Base-by-base conservation (phyloP, 2,113 vertebrate species). In the Ancistrus triradiatus region DNA sequence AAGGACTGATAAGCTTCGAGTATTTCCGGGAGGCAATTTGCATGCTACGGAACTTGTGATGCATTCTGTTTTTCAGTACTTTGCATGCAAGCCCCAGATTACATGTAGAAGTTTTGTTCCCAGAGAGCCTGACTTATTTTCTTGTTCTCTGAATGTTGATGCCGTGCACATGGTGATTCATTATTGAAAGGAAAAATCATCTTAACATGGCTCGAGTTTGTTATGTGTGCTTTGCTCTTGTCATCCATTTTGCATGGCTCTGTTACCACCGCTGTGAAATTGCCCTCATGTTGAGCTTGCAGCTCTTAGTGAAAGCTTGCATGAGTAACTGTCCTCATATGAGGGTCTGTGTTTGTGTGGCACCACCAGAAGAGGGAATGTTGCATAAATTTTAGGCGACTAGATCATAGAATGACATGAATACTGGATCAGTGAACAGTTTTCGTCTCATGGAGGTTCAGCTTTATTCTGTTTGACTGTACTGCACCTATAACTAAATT, bases 41-140 rank as follows among this genome's bases (percentile, higher is more conserved):
- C 85, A 87, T 87, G 82, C 81, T 72, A 82, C 80, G 80, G 76
- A 86, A 86, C 83, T 81, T 80, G 22, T 72, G 62, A 73, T 72
- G 56, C 70, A 76, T 69, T 69, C 72, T 76, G 65, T 75, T 83
- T 89, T 86, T 85, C 59, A 81, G 80, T 79, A 77, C 83, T 86
- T 82, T 79, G 75, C 80, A 80, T 77, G 80, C 76, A 63, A 78
- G 78, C 79, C 77, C 70, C 82, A 85, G 82, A 89, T 88, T 88
- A 89, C 88, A 88, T 88, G 86, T 88, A 85, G 85, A 90, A 84
- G 85, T 86, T 84, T 87, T 85, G 84, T 87, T 86, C 87, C 83
- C 81, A 53, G 68, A 78, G 68, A 80, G 81, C 70, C 78, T 78
- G 78, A 80, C 81, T 85, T 78, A 82, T 78, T 83, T 63, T 72